These are phyloP conservation scores for Cheiracanthium punctorium DNA, from an alignment of 2,888 invertebrate genomes.

Conservation along the genomic window DNA sequence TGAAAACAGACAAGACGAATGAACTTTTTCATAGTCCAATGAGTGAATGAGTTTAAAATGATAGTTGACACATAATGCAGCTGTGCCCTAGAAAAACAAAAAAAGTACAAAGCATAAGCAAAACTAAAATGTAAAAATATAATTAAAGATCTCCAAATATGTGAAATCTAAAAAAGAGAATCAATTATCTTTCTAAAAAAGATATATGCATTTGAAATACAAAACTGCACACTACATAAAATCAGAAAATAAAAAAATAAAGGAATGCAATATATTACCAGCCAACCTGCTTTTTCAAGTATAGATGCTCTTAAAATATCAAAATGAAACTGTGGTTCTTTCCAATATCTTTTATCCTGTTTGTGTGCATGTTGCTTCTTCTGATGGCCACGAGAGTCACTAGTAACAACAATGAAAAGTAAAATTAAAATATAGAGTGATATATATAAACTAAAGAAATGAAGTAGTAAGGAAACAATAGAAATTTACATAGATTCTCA, in stretches of 20 bases:
- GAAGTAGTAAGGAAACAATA: too few relatives aligned
- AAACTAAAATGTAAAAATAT: too few relatives aligned
- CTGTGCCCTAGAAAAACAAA: slow-evolving; percentile 42
- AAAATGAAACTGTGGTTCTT: slow-evolving; percentile 29
- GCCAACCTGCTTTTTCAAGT: slow-evolving; percentile 54
- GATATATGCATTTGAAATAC: too few relatives aligned
- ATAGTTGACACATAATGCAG: slow-evolving; percentile 30
- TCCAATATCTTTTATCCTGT: slow-evolving; percentile 38
- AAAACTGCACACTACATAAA: too few relatives aligned
- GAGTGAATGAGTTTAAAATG: slow-evolving; percentile 27
- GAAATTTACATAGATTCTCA: too few relatives aligned
- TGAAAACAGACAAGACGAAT: slow-evolving; percentile 27
- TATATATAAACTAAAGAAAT: too few relatives aligned
- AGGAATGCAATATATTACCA: slow-evolving; percentile 41
- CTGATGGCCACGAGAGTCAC: slow-evolving; percentile 19
- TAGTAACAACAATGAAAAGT: not conserved
- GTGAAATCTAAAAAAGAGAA: too few relatives aligned
- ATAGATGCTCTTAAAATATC: slow-evolving; percentile 21
- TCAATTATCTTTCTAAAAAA: too few relatives aligned
- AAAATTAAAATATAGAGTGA: not conserved
- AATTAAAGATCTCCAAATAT: too few relatives aligned
- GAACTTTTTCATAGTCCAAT: not conserved
- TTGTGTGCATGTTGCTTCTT: slow-evolving; percentile 46
- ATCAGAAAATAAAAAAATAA: slow-evolving; percentile 18
- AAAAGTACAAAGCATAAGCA: not conserved